phyloP scores from a whole-genome alignment of 2,797 vertebrate species.

The Sarcophilus harrisii region DNA sequence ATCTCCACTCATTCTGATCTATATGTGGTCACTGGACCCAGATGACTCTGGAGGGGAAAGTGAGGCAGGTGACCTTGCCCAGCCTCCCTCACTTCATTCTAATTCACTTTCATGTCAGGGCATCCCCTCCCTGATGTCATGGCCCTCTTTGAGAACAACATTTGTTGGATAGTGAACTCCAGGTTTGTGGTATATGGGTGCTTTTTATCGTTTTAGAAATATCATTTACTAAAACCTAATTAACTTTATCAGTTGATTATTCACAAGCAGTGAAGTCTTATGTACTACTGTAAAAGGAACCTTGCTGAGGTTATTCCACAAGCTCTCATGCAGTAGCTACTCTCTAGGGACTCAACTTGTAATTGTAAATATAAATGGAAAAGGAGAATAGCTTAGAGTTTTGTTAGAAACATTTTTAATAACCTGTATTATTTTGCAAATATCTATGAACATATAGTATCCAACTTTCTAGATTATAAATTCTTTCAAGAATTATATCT shows the following conservation, averaged over 20 bases:
- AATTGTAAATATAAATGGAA: not conserved
- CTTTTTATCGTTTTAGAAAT: not conserved
- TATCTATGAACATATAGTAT: not conserved
- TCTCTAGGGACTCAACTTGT: not conserved
- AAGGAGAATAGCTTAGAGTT: not conserved
- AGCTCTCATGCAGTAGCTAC: not conserved
- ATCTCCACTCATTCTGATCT: no score
- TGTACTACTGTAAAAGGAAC: not conserved
- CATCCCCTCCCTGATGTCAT: no score
- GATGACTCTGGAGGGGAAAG: no score
- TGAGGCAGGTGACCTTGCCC: no score
- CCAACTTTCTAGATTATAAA: not conserved
- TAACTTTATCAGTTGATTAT: not conserved
- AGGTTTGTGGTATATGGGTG: not conserved
- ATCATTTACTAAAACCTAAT: not conserved
- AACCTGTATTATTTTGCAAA: not conserved
- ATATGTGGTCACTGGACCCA: not conserved
- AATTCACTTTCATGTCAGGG: no score
- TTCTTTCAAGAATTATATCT: not conserved
- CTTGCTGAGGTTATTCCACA: not conserved
- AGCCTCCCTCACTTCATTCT: no score
- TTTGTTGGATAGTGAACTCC: not conserved
- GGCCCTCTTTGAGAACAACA: no score
- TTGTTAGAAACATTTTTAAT: not conserved
- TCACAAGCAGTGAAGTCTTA: not conserved